Evolutionary conservation across 2,888 invertebrate species (phyloP), one percentile per base, ranked within the genome.

Genomic region (Cataglyphis livida): DNA sequence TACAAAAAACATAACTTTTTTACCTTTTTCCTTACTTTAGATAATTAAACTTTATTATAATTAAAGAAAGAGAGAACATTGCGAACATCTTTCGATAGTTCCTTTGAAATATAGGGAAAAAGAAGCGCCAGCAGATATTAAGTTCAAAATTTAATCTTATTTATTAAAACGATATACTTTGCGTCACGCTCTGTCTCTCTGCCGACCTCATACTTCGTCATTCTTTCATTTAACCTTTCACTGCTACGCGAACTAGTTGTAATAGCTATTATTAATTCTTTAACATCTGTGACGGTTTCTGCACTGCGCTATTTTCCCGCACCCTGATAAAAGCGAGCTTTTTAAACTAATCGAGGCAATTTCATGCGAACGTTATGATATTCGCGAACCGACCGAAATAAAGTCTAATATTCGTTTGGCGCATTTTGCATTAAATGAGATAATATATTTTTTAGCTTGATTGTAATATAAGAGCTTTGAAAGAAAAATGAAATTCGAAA

Each of bases 301-400:
- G 65, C 18, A 65, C 21, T 25, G 35, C 25, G 12, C 35, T 54
- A 76, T 76, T 76, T 12, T 28, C 25, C 25, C 65, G 48, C 65
- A 51, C 12, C 18, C 65, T n/a, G 25, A 54, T 66, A 66, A 76
- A 66, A 76, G 76, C 76, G 38, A 28, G 54, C 76, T 66, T 76
- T 54, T 76, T 76, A 66, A 76, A 76, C 38, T 76, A 76, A 75
- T 75, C 65, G 65, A 75, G 75, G 65, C 65, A 65, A 76, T 76
- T 76, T 66, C n/a, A 66, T 25, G 38, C 38, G n/a, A n/a, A 35
- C 10, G 35, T 35, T 75, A 35, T 21, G 38, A 38, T 38, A 38
- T 51, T 38, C 38, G 61, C 25, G 38, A 66, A 51, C 35, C 66
- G n/a, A 66, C 51, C 38, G 54, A 76, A 76, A 76, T 66, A 66